phyloP scores from a whole-genome alignment of 2,113 vertebrate species.

The Trogon surrucura region DNA sequence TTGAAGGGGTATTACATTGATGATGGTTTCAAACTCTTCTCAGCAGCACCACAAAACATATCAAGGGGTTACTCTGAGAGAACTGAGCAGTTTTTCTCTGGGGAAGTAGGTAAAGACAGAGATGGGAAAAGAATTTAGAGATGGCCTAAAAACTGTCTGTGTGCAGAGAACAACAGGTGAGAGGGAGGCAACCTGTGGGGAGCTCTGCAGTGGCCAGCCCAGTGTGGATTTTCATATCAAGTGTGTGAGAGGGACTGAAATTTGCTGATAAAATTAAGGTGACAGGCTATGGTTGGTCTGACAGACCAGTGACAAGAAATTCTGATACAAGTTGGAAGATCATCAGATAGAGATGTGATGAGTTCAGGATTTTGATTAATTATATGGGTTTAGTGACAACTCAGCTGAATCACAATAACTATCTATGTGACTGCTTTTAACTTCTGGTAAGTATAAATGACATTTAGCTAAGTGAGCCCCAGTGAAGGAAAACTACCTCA shows the following conservation, averaged over 20 bases:
- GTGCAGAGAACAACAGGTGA: fast-evolving
- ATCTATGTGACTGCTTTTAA: not conserved
- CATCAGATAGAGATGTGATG: not conserved
- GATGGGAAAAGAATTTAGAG: not conserved
- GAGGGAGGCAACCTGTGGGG: not conserved
- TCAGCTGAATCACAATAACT: not conserved
- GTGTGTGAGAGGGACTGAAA: not conserved
- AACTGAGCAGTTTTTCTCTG: not conserved
- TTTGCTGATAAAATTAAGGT: not conserved
- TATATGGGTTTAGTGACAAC: not conserved
- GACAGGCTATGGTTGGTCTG: not conserved
- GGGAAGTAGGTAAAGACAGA: not conserved
- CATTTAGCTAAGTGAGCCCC: not conserved
- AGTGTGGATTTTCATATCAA: not conserved
- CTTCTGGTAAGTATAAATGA: not conserved
- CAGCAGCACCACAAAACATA: not conserved
- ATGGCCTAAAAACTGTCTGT: not conserved
- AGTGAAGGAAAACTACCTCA: not conserved
- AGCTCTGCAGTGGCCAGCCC: not conserved
- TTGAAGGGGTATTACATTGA: not conserved
- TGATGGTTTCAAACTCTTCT: not conserved
- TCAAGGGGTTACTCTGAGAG: not conserved
- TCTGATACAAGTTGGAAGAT: not conserved
- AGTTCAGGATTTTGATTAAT: not conserved
- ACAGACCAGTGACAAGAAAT: not conserved